phyloP scores from a whole-genome alignment of 2,113 vertebrate species.

The Megalops atlanticus region DNA sequence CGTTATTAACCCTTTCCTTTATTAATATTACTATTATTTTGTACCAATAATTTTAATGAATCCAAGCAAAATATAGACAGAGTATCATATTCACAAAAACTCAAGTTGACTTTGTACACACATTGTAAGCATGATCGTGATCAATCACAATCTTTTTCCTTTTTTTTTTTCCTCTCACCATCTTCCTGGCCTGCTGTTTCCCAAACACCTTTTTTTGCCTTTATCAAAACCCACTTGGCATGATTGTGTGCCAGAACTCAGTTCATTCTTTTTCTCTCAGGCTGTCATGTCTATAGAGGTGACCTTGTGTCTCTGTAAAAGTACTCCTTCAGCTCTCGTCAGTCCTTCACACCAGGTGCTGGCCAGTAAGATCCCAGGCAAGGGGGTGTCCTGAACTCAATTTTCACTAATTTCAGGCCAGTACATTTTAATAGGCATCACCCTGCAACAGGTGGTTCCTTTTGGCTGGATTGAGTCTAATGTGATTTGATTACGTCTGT shows the following conservation, averaged over 20 bases:
- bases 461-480: neutral
- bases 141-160: constrained; percentile 55
- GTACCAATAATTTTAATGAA: constrained; percentile 59
- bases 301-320: neutral
- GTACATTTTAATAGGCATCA: neutral
- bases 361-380: too few species aligned
- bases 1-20: constrained; percentile 54
- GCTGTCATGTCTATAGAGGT: neutral
- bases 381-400: neutral
- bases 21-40: constrained; percentile 65
- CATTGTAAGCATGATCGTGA: constrained; percentile 60
- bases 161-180: constrained; percentile 35
- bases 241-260: neutral
- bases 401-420: neutral
- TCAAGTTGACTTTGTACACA: constrained; percentile 56
- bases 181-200: neutral
- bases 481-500: neutral
- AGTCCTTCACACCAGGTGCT: too few species aligned
- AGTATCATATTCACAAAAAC: constrained; percentile 59
- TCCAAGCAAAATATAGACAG: constrained; percentile 58
- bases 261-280: constrained; percentile 10
- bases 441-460: neutral
- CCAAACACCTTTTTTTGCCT: neutral
- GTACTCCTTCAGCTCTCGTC: neutral
- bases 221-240: neutral